Evolutionary conservation across 2,888 invertebrate genomes (phyloP), one percentile per base, ranked within the genome.

Genomic region (Limnephilus auricula): DNA sequence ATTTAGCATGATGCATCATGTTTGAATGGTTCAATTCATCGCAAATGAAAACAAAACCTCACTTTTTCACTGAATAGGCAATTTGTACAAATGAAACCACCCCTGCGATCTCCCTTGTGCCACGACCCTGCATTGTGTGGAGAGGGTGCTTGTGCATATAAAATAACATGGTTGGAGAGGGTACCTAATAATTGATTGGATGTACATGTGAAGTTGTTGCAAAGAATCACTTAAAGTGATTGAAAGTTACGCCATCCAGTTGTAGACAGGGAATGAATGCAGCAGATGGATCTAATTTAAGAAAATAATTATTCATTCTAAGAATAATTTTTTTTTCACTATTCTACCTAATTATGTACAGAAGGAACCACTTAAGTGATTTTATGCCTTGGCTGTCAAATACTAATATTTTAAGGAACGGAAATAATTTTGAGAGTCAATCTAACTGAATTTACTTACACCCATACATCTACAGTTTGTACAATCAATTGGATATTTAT

Each of bases 61-160:
- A 85, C 45, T 85, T 85, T 85, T 85, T 85, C 45, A 82, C 45
- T 85, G 84, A 85, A 85, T 65, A 86, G 86, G 65, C 86, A 86
- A 86, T 86, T 86, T 50, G 65, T 31, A 86, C 32, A 86, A 86
- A 50, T 86, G 86, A 50, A 65, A 86, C 86, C 65, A 86, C 50
- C 31, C 86, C 86, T 25, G 86, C 65, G 86, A 65, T 86, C 32
- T 65, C 65, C 65, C 65, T 65, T 65, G 31, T 86, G 25, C 31
- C 86, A 12, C 86, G 25, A 65, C 65, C 65, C 86, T 86, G 12
- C 32, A 86, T 86, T 86, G 32, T 86, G 32, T 50, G 50, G 65
- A 6, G 6, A 32, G 86, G 18, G 86, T 10, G 50, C 31, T 50
- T 30, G 40, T 85, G 84, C 84, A 85, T 30, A 40, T n/a, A 40